Conservation (phyloP, 2,888 invertebrate genomes). For the Salticus scenicus region DNA sequence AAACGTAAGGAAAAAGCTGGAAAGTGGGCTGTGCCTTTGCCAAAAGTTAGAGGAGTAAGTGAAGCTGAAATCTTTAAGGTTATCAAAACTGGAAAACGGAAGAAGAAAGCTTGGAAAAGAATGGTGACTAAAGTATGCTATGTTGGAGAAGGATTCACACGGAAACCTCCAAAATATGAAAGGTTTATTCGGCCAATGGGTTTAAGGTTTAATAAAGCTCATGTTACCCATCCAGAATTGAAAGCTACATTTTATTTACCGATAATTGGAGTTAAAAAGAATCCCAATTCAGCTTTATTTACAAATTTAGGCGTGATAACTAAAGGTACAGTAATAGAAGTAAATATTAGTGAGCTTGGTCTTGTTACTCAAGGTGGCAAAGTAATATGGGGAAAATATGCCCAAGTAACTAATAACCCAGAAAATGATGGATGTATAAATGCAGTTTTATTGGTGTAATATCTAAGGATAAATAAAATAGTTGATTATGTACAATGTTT, state of each 20-base stretch:
- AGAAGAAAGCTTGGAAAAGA: conserved; percentile 97
- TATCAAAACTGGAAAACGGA: conserved; percentile 91
- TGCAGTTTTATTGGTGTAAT: conserved; percentile 94
- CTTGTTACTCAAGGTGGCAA: conserved; percentile 98
- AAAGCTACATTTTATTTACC: conserved; percentile 98
- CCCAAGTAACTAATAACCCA: conserved; percentile 99
- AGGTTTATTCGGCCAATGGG: conserved; percentile 99
- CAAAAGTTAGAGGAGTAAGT: conserved; percentile 96
- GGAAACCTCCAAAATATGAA: conserved; percentile 99
- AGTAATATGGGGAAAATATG: conserved; percentile 99
- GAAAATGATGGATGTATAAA: conserved; percentile 99
- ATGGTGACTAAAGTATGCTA: conserved; percentile 99
- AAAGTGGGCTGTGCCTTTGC: conserved; percentile 99
- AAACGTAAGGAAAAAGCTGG: conserved; percentile 99
- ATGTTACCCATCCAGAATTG: conserved; percentile 98
- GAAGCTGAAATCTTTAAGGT: conserved; percentile 98
- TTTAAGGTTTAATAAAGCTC: conserved; percentile 95
- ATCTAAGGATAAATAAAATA: too few species aligned
- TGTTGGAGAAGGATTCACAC: conserved; percentile 98
- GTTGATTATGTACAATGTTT: too few species aligned
- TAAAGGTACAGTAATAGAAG: conserved; percentile 97
- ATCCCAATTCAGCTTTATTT: conserved; percentile 97
- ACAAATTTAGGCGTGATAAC: conserved; percentile 98
- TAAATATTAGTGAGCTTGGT: conserved; percentile 98
- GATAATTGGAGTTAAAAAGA: conserved; percentile 99